These are phyloP conservation scores for Petaurus breviceps DNA, from an alignment of 2,113 vertebrate species.

Conservation along the genomic window DNA sequence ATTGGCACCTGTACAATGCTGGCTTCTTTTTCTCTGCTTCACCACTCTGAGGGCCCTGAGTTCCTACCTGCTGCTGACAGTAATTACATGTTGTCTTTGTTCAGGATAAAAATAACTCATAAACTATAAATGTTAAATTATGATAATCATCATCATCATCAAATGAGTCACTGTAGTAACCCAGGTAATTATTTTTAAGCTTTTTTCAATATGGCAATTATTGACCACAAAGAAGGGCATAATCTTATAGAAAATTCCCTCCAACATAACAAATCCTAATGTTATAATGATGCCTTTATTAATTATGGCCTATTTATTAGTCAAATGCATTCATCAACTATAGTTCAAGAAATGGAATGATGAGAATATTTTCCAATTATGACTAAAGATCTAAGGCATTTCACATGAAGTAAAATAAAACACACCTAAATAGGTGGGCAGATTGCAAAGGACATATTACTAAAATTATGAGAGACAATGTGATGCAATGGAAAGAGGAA, in stretches of 20 bases:
- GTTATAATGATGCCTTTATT: neutral
- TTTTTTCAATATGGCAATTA: neutral
- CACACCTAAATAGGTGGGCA: neutral
- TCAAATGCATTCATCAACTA: neutral
- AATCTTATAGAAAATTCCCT: neutral
- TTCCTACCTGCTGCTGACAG: neutral
- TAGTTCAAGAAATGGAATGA: neutral
- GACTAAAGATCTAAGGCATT: neutral
- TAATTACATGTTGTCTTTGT: neutral
- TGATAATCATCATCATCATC: neutral
- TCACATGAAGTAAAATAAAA: neutral
- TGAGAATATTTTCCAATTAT: neutral
- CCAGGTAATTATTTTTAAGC: neutral
- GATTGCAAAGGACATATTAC: neutral
- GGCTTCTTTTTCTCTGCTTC: neutral
- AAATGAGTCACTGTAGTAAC: neutral
- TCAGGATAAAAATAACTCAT: neutral
- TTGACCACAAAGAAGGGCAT: neutral
- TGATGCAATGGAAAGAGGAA: neutral
- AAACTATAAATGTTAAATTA: neutral
- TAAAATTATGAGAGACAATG: neutral
- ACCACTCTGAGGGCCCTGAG: neutral
- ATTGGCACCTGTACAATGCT: neutral
- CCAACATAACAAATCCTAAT: neutral
- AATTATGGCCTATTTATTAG: neutral